These are phyloP conservation scores for Pteropus rufus DNA, from an alignment of 2,797 vertebrate genomes.

Conservation along the genomic window DNA sequence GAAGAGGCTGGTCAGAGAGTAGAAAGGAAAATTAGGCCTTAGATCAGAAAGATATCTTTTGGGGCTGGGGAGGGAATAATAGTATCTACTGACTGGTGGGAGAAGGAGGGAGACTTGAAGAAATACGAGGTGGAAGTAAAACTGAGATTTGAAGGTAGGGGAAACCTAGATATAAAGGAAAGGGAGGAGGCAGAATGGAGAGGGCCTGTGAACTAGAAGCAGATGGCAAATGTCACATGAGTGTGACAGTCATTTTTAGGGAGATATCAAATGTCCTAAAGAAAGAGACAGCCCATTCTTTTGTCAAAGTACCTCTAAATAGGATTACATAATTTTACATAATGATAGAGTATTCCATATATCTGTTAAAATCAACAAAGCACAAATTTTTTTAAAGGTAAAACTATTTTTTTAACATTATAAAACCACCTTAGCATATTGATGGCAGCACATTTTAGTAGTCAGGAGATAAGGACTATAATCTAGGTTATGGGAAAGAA, in stretches of 20 bases:
- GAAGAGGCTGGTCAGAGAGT: background rate
- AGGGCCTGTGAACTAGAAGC: background rate
- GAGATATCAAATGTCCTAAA: background rate
- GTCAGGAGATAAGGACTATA: background rate
- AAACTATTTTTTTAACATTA: background rate
- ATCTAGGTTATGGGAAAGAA: conserved; percentile 4
- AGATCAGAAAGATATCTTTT: background rate
- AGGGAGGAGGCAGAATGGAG: background rate
- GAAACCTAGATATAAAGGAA: background rate
- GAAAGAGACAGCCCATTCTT: background rate
- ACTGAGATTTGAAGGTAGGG: conserved; percentile 31
- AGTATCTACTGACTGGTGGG: background rate
- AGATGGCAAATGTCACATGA: background rate
- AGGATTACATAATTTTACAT: background rate
- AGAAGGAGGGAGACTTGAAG: background rate
- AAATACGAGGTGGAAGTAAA: background rate
- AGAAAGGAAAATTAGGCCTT: background rate
- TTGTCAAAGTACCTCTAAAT: background rate
- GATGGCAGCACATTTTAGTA: background rate
- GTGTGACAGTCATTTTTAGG: background rate
- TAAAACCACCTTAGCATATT: background rate
- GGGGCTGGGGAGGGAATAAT: background rate
- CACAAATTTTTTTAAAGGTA: background rate
- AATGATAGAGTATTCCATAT: background rate
- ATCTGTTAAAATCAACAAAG: conserved; percentile 21